Base-by-base conservation (phyloP, 1,140 invertebrate species). In the Centruroides sculpturatus region DNA sequence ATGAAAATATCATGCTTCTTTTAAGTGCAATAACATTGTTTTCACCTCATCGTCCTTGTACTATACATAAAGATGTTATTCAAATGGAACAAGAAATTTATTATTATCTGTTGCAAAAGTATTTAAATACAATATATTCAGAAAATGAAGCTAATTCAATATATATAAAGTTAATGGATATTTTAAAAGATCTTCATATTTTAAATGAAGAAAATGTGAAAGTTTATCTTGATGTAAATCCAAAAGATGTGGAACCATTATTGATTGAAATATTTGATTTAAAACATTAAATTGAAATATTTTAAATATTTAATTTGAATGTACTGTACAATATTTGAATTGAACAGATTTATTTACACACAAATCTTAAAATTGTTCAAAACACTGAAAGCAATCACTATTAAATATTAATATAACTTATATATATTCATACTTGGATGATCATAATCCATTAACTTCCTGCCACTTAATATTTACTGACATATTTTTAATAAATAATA, bases 201-300 rank as follows among this genome's bases (percentile, higher is more conserved):
- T 76, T 94, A 47, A 89, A 89, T 62, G 88, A 92, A 65, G 85
- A 88, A 63, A 83, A 93, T 55, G 86, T 92, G 8, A 83, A 83
- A 36, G 86, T 93, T 35, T 91, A 92, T 73, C 76, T 93, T 36
- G 87, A 93, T 72, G 86, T 92, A 2, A 90, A 94, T 77, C 90
- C 91, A 55, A 82, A 82, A 56, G 81, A 87, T 69, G 86, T 95
- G 54, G 90, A 93, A 67, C 92, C 92, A 5, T 75, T 96, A 36
- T 77, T 96, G 34, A 86, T 93, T 68, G 92, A 94, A 79, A 90
- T 94, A 72, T 90, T 94, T 68, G 89, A 94, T 74, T 79, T 93
- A 57, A 92, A 92, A 74, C 59, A 66, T 57, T 65, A 35, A 64
- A 49, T 41, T 36, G 49, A 51, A 51, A 12, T 51, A 6, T 53